Conservation (phyloP, 1,140 invertebrate genomes). For the Orius insidiosus region DNA sequence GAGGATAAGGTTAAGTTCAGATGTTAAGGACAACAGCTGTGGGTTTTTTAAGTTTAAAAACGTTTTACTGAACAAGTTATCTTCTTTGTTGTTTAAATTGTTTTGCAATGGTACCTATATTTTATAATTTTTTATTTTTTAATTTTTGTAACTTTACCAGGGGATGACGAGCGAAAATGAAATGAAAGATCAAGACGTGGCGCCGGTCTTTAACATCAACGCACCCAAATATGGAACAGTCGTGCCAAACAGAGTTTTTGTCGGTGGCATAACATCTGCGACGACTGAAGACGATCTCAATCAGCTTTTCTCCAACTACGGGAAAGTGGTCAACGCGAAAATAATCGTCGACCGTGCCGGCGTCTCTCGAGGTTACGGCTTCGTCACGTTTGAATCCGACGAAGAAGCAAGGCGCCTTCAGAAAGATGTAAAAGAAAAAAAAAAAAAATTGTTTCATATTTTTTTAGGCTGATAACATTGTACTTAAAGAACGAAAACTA, state of each 20-base stretch:
- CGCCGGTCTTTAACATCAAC: constrained; percentile 8
- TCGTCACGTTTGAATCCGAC: constrained; percentile 88
- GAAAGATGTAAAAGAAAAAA: constrained; percentile 40
- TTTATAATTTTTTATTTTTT: too few relatives aligned
- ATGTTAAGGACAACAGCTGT: too few relatives aligned
- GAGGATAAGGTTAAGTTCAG: too few relatives aligned
- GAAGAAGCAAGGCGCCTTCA: constrained; percentile 66
- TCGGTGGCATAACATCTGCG: constrained; percentile 75
- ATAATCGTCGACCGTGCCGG: constrained; percentile 86
- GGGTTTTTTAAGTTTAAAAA: too few relatives aligned
- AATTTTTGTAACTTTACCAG: too few relatives aligned
- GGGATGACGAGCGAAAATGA: too few relatives aligned
- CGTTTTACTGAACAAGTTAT: too few relatives aligned
- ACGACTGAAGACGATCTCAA: constrained; percentile 69
- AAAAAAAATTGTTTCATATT: too few relatives aligned
- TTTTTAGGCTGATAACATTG: constrained; percentile 50
- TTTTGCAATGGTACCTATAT: too few relatives aligned
- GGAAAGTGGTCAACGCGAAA: constrained; percentile 81
- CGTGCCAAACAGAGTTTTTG: constrained; percentile 88
- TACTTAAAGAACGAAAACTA: constrained; percentile 63
- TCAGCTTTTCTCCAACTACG: constrained; percentile 69
- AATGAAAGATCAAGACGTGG: too few relatives aligned
- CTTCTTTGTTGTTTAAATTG: too few relatives aligned
- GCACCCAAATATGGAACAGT: constrained; percentile 58
- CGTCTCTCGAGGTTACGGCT: constrained; percentile 87